Conservation (phyloP, 2,113 vertebrate species). For the Mustelus asterias region DNA sequence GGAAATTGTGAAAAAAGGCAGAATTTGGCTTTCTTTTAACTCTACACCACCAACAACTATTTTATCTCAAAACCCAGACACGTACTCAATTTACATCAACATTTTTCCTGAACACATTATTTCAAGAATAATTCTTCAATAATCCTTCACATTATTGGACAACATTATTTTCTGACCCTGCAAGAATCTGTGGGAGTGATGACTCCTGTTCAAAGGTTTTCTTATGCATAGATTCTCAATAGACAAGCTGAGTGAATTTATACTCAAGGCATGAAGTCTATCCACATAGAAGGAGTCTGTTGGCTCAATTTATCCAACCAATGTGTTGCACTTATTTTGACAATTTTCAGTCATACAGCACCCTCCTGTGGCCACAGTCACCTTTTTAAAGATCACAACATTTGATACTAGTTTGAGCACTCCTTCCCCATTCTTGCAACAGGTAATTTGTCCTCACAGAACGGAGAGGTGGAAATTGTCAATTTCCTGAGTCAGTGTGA, state of each 20-base stretch:
- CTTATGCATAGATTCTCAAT: background rate
- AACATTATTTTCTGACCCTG: background rate
- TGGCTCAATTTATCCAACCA: background rate
- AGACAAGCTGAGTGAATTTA: background rate
- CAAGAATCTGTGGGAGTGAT: background rate
- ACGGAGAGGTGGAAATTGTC: background rate
- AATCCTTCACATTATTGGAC: background rate
- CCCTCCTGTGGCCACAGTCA: background rate
- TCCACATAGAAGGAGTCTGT: background rate
- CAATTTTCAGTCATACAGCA: background rate
- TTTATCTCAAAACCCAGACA: background rate
- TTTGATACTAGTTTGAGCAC: background rate
- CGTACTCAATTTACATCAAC: background rate
- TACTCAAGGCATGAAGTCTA: background rate
- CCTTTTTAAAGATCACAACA: background rate
- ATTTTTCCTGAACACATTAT: background rate
- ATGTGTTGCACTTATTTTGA: background rate
- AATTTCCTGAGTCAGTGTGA: background rate
- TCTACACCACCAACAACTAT: background rate
- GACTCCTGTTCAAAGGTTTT: background rate
- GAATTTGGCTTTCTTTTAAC: background rate
- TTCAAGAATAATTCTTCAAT: too few relatives aligned
- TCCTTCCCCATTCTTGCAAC: background rate
- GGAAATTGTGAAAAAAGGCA: background rate
- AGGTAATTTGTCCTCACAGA: background rate